Conservation (phyloP, 2,888 invertebrate species). For the Augochlorella aurata region DNA sequence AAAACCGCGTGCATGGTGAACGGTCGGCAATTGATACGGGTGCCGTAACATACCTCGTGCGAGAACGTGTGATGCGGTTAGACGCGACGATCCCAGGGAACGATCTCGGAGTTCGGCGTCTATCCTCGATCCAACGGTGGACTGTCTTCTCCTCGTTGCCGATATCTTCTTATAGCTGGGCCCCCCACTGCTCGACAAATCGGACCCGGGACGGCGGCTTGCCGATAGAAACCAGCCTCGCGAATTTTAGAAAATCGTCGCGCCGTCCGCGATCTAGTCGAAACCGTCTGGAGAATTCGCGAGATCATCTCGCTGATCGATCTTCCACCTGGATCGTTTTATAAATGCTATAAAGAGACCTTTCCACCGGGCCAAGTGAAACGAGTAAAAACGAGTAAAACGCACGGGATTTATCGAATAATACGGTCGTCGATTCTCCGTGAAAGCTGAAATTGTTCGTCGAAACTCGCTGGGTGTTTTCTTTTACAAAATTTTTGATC, state of each 20-base stretch:
- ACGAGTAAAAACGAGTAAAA: no score
- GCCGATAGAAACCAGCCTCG: neutral
- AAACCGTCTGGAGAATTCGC: neutral
- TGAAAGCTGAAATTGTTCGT: no score
- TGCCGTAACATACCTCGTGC: conserved; percentile 27
- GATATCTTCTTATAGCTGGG: conserved; percentile 66
- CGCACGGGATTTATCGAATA: no score
- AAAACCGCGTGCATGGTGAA: neutral
- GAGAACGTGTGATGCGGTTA: neutral
- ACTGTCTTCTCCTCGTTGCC: conserved; percentile 56
- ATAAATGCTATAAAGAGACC: no score
- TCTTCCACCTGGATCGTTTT: neutral
- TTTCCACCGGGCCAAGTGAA: no score
- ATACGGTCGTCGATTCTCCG: no score
- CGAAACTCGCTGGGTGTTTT: no score
- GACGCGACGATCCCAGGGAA: neutral
- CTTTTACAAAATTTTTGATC: no score
- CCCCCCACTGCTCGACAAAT: conserved; percentile 57
- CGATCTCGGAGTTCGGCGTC: neutral
- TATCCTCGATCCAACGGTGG: conserved; percentile 40
- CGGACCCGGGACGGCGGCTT: conserved; percentile 5
- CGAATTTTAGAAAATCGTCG: neutral
- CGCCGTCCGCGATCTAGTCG: neutral
- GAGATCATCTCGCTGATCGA: no score
- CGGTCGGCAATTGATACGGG: neutral